These are phyloP conservation scores for Trissolcus japonicus DNA, from an alignment of 2,888 invertebrate species.

Conservation along the genomic window DNA sequence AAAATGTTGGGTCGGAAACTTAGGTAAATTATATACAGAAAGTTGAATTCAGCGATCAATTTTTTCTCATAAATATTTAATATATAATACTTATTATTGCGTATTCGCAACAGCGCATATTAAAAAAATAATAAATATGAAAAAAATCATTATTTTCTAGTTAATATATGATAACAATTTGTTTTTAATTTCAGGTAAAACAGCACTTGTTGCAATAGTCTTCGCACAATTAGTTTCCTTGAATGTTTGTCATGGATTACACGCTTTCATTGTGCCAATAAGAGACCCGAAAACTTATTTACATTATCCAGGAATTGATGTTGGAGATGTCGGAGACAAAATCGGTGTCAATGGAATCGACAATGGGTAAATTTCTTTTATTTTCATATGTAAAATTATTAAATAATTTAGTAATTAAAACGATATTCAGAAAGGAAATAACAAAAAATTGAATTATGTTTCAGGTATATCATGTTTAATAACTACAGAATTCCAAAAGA, in stretches of 20 bases:
- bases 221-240: constrained; percentile 93
- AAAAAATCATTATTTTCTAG: no score
- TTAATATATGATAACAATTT: background rate
- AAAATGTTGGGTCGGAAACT: constrained; percentile 90
- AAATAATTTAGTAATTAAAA: no score
- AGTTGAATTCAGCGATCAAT: background rate
- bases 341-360: constrained; percentile 93
- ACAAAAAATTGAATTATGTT: constrained; percentile 44
- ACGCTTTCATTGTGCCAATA: constrained; percentile 92
- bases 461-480: constrained; percentile 89
- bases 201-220: constrained; percentile 89
- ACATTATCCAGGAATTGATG: constrained; percentile 88
- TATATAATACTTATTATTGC: no score
- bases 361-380: constrained; percentile 83
- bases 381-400: background rate
- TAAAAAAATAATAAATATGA: no score
- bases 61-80: background rate
- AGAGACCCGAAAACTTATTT: constrained; percentile 86
- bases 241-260: constrained; percentile 88
- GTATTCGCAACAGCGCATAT: no score
- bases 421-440: no score
- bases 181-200: constrained; percentile 79
- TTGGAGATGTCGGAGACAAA: constrained; percentile 96
- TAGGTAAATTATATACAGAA: constrained; percentile 76
- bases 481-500: constrained; percentile 91